These are phyloP conservation scores for Homarus gammarus DNA, from an alignment of 2,888 invertebrate genomes.

Conservation along the genomic window DNA sequence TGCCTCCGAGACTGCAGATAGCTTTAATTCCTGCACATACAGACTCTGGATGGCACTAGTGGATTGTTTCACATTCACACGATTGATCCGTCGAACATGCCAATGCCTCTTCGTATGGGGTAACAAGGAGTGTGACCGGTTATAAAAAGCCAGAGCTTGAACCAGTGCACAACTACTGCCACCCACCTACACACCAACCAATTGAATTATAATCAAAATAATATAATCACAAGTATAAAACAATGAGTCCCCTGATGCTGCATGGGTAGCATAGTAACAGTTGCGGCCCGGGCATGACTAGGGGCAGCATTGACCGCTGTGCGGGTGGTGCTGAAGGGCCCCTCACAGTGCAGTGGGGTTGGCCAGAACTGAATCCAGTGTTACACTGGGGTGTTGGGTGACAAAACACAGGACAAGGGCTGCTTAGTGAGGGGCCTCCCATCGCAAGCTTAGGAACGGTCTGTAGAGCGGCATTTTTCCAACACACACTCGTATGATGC, in stretches of 20 bases:
- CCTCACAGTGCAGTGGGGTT: constrained; percentile 55
- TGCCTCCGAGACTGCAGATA: neutral
- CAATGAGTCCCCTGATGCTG: constrained; percentile 65
- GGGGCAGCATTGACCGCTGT: constrained; percentile 44
- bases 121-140: neutral
- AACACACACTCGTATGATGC: constrained; percentile 95
- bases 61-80: neutral
- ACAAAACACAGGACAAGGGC: constrained; percentile 40
- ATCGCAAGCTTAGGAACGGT: constrained; percentile 82
- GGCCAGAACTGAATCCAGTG: constrained; percentile 42
- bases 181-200: constrained; percentile 59
- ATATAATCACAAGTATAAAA: constrained; percentile 70
- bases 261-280: constrained; percentile 64
- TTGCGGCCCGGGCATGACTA: constrained; percentile 65
- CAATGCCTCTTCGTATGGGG: constrained; percentile 32
- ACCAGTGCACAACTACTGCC: constrained; percentile 61
- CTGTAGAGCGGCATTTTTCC: constrained; percentile 95
- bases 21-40: neutral
- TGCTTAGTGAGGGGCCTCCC: constrained; percentile 63
- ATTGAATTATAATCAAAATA: constrained; percentile 61
- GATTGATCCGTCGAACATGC: neutral
- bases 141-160: constrained; percentile 4
- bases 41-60: neutral
- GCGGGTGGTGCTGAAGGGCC: constrained; percentile 48
- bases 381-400: constrained; percentile 36